Evolutionary conservation across 2,113 vertebrate genomes (phyloP).

Genomic region (Etheostoma cragini): DNA sequence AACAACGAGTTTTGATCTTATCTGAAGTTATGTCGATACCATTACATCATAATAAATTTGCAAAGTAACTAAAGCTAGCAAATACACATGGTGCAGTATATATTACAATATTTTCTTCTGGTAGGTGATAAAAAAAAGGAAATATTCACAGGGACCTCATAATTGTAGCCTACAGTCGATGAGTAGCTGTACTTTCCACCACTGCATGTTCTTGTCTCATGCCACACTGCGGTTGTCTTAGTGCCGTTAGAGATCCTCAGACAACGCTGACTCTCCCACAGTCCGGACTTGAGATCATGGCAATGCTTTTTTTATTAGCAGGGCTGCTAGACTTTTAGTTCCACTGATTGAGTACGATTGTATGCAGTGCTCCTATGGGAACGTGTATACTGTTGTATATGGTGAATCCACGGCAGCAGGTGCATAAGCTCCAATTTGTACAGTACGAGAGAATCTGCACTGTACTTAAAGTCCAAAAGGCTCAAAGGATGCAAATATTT

Average conservation of each 20-base stretch:
- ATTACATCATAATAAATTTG: too few relatives aligned
- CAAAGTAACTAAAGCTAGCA: too few relatives aligned
- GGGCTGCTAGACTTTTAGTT: constrained; percentile 29
- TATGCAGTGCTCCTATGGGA: constrained; percentile 29
- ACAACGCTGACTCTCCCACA: constrained; percentile 4
- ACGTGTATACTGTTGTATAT: neutral
- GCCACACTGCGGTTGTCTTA: constrained; percentile 19
- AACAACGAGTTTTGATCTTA: too few relatives aligned
- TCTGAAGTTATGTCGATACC: too few relatives aligned
- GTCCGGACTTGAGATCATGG: constrained; percentile 18
- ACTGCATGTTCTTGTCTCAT: neutral
- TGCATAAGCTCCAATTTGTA: constrained; percentile 36
- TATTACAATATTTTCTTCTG: neutral
- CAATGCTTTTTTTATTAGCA: constrained; percentile 26
- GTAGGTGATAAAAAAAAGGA: too few relatives aligned
- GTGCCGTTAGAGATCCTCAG: constrained; percentile 18
- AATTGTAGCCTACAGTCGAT: neutral
- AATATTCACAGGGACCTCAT: neutral
- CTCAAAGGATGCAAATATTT: constrained; percentile 1
- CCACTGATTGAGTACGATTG: constrained; percentile 32
- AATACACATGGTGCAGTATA: neutral
- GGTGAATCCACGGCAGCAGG: constrained; percentile 22
- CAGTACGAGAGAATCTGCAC: constrained; percentile 34
- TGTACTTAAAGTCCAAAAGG: constrained; percentile 35
- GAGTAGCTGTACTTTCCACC: neutral